Conservation (phyloP, 2,797 vertebrate species). For the Arnoldichthys spilopterus region DNA sequence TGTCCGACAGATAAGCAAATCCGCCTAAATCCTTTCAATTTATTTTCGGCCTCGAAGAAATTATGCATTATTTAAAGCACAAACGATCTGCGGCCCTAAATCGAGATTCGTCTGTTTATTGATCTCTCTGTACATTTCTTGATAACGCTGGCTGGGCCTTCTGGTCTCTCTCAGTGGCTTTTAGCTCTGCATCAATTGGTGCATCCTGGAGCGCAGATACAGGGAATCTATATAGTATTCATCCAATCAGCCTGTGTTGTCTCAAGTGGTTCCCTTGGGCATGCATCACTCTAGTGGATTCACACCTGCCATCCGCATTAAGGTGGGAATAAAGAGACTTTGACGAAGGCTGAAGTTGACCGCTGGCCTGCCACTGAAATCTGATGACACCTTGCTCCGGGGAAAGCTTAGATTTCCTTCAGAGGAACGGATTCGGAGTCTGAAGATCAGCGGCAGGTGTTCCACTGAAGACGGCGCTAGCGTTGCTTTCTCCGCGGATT, state of each 20-base stretch:
- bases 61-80: constrained; percentile 79
- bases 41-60: constrained; percentile 82
- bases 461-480: constrained; percentile 16
- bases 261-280: neutral
- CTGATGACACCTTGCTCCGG: constrained; percentile 46
- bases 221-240: constrained; percentile 18
- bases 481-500: constrained; percentile 10
- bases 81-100: constrained; percentile 65
- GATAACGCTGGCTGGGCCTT: constrained; percentile 19
- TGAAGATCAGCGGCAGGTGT: constrained; percentile 15
- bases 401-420: constrained; percentile 38
- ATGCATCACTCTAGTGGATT: constrained; percentile 22
- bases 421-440: constrained; percentile 30
- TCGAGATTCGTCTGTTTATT: constrained; percentile 67
- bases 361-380: constrained; percentile 45
- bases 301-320: constrained; percentile 26
- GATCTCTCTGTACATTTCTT: constrained; percentile 55
- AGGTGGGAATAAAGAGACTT: constrained; percentile 33
- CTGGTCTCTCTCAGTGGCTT: neutral
- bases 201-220: neutral
- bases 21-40: constrained; percentile 85
- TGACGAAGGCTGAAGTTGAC: constrained; percentile 36
- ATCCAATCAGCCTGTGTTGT: neutral
- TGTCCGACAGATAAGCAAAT: constrained; percentile 86
- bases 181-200: constrained; percentile 9